These are phyloP conservation scores for Mycetomoellerius zeteki DNA, from an alignment of 1,140 invertebrate genomes.

Conservation along the genomic window DNA sequence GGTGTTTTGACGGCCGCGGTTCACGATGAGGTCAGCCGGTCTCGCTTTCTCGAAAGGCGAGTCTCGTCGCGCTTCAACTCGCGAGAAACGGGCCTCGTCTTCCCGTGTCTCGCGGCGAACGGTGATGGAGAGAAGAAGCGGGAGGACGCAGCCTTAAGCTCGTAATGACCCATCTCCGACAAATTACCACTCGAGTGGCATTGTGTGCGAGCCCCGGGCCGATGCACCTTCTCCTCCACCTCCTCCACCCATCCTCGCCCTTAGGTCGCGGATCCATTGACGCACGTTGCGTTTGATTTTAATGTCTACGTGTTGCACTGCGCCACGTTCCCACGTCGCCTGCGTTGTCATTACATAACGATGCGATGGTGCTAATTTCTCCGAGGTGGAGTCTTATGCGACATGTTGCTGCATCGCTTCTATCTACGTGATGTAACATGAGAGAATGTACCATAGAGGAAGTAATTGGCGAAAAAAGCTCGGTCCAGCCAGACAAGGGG, in stretches of 20 bases:
- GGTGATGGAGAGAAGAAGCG: conserved; percentile 41
- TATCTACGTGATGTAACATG: conserved; percentile 45
- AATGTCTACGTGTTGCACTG: conserved; percentile 41
- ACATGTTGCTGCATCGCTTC: conserved; percentile 31
- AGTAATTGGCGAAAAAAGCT: conserved; percentile 30
- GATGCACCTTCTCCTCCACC: conserved; percentile 15
- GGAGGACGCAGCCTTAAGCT: conserved; percentile 62
- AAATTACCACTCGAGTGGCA: conserved; percentile 79
- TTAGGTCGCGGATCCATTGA: conserved; percentile 56
- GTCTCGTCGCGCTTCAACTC: conserved; percentile 50
- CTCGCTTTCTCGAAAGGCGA: conserved; percentile 74
- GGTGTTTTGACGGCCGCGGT: conserved; percentile 77
- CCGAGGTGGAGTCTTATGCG: conserved; percentile 43
- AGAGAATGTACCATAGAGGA: conserved; percentile 14
- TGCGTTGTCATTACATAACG: conserved; percentile 53
- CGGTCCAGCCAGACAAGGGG: background rate
- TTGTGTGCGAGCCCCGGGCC: conserved; percentile 68
- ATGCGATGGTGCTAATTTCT: conserved; percentile 51
- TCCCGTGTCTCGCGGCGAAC: conserved; percentile 60
- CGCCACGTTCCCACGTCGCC: conserved; percentile 63
- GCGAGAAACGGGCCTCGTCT: conserved; percentile 41
- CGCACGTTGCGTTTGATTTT: conserved; percentile 57
- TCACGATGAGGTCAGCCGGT: conserved; percentile 78
- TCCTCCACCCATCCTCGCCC: conserved; percentile 23
- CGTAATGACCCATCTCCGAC: conserved; percentile 73